phyloP scores from a whole-genome alignment of 2,113 vertebrate species.

The Tursiops truncatus region DNA sequence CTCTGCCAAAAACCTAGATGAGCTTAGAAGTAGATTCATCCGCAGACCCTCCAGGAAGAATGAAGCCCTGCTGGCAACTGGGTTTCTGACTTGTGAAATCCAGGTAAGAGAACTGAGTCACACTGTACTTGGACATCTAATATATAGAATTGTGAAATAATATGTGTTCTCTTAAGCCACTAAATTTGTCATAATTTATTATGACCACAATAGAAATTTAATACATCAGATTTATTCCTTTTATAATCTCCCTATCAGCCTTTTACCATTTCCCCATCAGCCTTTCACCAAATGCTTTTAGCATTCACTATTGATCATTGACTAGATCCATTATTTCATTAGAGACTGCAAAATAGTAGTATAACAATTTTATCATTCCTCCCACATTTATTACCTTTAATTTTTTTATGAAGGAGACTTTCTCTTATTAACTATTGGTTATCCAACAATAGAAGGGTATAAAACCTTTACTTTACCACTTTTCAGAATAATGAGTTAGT shows the following conservation, averaged over 20 bases:
- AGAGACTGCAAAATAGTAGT: slow-evolving; percentile 39
- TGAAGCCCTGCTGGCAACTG: neutral
- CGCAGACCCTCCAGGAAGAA: neutral
- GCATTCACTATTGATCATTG: slow-evolving; percentile 29
- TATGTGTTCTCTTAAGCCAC: slow-evolving; percentile 27
- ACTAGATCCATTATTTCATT: slow-evolving; percentile 42
- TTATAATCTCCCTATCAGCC: slow-evolving; percentile 44
- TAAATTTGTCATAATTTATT: slow-evolving; percentile 53
- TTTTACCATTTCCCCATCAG: slow-evolving; percentile 18
- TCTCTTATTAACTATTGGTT: slow-evolving; percentile 12
- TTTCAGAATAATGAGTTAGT: neutral
- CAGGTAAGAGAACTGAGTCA: neutral
- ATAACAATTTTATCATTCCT: slow-evolving; percentile 30
- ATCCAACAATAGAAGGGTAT: neutral
- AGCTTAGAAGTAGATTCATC: neutral
- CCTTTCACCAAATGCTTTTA: slow-evolving; percentile 35
- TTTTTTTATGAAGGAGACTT: neutral
- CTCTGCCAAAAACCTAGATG: neutral
- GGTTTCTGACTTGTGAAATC: neutral
- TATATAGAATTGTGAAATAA: neutral
- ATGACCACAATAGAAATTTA: slow-evolving; percentile 34
- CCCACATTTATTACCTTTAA: neutral
- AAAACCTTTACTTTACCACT: neutral
- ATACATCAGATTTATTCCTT: slow-evolving; percentile 33
- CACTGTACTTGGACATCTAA: neutral